These are phyloP conservation scores for Lepidurus apus DNA, from an alignment of 1,140 invertebrate genomes.

Conservation along the genomic window DNA sequence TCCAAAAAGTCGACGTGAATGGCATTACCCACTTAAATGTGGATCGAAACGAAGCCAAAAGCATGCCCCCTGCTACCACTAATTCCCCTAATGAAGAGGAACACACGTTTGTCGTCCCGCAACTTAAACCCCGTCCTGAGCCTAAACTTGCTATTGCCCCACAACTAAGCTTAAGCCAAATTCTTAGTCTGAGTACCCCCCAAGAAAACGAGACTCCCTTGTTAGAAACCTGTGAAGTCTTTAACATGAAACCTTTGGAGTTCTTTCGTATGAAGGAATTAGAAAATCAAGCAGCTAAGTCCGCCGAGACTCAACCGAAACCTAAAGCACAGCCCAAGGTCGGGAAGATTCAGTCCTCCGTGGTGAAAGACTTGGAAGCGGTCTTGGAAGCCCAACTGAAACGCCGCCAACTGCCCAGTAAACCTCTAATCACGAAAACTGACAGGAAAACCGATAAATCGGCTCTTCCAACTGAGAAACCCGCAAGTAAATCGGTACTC, in stretches of 20 bases:
- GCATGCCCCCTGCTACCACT: background rate
- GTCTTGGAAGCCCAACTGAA: conserved; percentile 6
- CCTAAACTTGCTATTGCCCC: background rate
- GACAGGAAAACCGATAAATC: background rate
- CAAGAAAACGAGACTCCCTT: background rate
- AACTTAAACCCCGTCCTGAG: background rate
- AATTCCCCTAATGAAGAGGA: background rate
- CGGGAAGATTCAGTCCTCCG: background rate
- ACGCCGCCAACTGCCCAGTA: background rate
- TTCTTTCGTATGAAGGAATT: conserved; percentile 11
- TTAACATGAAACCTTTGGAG: background rate
- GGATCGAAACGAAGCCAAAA: background rate
- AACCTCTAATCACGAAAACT: background rate
- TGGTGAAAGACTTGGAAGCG: conserved; percentile 2
- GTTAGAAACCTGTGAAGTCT: background rate
- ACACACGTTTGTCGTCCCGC: background rate
- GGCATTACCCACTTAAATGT: background rate
- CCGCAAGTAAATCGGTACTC: background rate
- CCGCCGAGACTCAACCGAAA: background rate
- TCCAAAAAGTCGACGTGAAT: background rate
- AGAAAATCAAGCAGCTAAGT: background rate
- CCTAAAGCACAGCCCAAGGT: background rate
- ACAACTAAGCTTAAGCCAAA: background rate
- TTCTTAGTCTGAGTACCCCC: background rate
- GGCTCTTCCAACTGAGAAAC: background rate